These are phyloP conservation scores for Leuctra nigra DNA, from an alignment of 2,888 invertebrate species.

Conservation along the genomic window DNA sequence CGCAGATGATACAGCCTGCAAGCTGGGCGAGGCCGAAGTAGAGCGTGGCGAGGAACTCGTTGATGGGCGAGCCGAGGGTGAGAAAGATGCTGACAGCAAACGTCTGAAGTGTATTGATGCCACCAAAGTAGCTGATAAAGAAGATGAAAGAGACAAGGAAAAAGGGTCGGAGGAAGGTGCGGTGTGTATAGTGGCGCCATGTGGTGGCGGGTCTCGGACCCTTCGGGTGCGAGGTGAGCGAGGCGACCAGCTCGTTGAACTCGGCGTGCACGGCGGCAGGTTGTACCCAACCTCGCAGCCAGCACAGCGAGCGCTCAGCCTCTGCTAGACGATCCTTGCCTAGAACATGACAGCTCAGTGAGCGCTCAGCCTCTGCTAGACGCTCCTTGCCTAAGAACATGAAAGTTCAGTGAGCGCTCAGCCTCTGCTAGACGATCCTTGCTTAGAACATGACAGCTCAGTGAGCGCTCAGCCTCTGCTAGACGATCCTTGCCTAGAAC, in stretches of 20 bases:
- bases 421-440: no score
- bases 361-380: no score
- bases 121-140: constrained; percentile 68
- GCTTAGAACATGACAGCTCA: no score
- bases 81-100: constrained; percentile 49
- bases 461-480: no score
- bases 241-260: constrained; percentile 9
- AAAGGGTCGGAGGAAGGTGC: constrained; percentile 62
- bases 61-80: constrained; percentile 60
- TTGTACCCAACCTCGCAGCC: constrained; percentile 59
- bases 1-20: constrained; percentile 55
- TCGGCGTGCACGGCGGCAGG: constrained; percentile 54
- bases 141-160: constrained; percentile 58
- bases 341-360: no score
- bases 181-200: constrained; percentile 27
- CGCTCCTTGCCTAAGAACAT: no score
- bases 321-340: no score
- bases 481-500: no score
- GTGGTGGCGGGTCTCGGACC: background rate
- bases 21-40: constrained; percentile 64
- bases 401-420: no score
- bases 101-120: constrained; percentile 60
- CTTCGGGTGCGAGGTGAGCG: background rate
- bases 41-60: constrained; percentile 69
- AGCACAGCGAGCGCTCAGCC: constrained; percentile 53